Evolutionary conservation across 2,888 invertebrate genomes (phyloP), one percentile per base, ranked within the genome.

Genomic region (Iphiclides podalirius): DNA sequence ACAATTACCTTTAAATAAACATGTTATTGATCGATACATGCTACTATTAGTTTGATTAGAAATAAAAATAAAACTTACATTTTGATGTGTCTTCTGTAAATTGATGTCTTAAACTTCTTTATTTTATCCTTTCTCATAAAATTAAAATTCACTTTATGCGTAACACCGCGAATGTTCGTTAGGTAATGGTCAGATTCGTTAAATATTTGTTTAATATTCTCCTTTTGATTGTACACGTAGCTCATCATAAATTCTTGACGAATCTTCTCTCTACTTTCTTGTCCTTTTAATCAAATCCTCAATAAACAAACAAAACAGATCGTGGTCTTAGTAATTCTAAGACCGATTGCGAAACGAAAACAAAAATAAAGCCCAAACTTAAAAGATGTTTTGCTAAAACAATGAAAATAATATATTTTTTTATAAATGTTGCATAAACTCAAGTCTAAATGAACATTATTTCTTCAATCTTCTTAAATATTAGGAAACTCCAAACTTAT

Each of bases 21-120:
- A n/a, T n/a, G n/a, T n/a, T n/a, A n/a, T n/a, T n/a, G n/a, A n/a
- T n/a, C n/a, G n/a, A n/a, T n/a, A n/a, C n/a, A n/a, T n/a, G n/a
- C n/a, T n/a, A n/a, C n/a, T n/a, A 20, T 4, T 20, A 20, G 20
- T 6, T 20, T 20, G 20, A 20, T 4, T 4, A 20, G 3, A 20
- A 20, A 20, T 20, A 20, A 6, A 20, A 3, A 20, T 36, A 26
- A 53, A 12, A 42, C 87, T 87, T 68, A 87, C 88, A 87, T 87
- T 66, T 70, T 85, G 50, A 71, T 57, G 63, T 79, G 70, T 79
- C 70, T 75, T 79, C 70, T 79, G 41, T 55, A 68, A 66, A 67
- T 57, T 45, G 68, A 61, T 71, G 74, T 78, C 75, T 77, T 88
- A 47, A 74, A 75, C 64, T 83, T 86, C 72, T 79, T 82, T 41